Evolutionary conservation across 2,113 vertebrate genomes (phyloP).

Genomic region (Lamprotornis superbus): DNA sequence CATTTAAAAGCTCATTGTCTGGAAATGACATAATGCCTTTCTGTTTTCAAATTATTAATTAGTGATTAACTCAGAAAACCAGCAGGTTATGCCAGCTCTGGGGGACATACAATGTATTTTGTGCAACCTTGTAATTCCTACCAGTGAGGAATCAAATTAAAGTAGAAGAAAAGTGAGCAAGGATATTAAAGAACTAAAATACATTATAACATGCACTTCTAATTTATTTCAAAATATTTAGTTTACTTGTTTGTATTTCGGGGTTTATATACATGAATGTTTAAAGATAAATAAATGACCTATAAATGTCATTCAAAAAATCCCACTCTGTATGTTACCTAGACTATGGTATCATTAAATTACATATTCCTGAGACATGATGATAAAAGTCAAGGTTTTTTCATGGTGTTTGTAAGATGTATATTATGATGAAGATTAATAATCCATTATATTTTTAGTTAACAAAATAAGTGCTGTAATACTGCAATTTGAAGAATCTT

Average conservation of each 20-base stretch:
- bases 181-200: neutral
- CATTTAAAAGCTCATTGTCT: slow-evolving; percentile 62
- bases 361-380: neutral
- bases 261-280: neutral
- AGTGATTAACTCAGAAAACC: slow-evolving; percentile 36
- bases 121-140: neutral
- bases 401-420: neutral
- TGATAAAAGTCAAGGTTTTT: neutral
- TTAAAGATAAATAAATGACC: neutral
- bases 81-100: neutral
- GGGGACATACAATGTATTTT: neutral
- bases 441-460: neutral
- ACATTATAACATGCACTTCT: neutral
- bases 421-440: neutral
- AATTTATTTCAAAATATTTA: neutral
- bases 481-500: neutral
- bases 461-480: neutral
- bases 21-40: slow-evolving; percentile 58
- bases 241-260: neutral
- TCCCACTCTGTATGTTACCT: neutral
- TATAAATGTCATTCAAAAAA: neutral
- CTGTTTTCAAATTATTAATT: slow-evolving; percentile 65
- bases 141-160: neutral
- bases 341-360: neutral
- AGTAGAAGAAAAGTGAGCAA: neutral